These are phyloP conservation scores for Acholoe squamosa DNA, from an alignment of 2,888 invertebrate genomes.

Conservation along the genomic window DNA sequence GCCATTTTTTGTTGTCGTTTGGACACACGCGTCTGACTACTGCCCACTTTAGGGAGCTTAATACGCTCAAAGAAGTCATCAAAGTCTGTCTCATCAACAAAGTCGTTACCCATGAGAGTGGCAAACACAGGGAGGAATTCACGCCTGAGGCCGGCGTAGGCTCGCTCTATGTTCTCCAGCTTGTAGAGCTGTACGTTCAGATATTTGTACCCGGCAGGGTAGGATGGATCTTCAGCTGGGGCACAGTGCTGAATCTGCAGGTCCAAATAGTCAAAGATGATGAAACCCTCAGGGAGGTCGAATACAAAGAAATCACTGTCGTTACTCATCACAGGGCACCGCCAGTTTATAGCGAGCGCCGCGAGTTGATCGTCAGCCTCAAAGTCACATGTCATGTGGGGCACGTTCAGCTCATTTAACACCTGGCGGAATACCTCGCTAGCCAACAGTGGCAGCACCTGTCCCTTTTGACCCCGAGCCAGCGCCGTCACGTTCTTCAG, in stretches of 20 bases:
- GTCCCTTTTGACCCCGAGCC: constrained; percentile 62
- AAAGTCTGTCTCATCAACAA: constrained; percentile 87
- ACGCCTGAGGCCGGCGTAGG: constrained; percentile 88
- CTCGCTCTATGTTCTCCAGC: constrained; percentile 88
- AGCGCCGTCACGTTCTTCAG: constrained; percentile 71
- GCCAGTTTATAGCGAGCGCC: constrained; percentile 89
- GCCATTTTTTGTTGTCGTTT: constrained; percentile 84
- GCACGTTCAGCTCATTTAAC: constrained; percentile 87
- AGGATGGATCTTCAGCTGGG: background rate
- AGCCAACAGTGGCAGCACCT: constrained; percentile 89
- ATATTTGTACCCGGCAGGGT: constrained; percentile 68
- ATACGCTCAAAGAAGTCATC: constrained; percentile 87
- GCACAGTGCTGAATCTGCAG: constrained; percentile 64
- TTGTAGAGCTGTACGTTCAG: constrained; percentile 86
- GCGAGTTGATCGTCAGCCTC: constrained; percentile 96
- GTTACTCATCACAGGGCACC: constrained; percentile 94
- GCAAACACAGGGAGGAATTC: constrained; percentile 91
- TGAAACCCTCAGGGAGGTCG: constrained; percentile 88
- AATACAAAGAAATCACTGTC: constrained; percentile 98
- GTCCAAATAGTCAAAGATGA: constrained; percentile 87
- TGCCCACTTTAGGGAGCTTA: constrained; percentile 85
- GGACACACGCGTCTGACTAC: background rate
- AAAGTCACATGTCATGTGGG: constrained; percentile 90
- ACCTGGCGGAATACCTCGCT: constrained; percentile 90
- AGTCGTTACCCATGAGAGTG: constrained; percentile 94